These are phyloP conservation scores for Luscinia luscinia DNA, from an alignment of 2,797 vertebrate genomes.

Conservation along the genomic window DNA sequence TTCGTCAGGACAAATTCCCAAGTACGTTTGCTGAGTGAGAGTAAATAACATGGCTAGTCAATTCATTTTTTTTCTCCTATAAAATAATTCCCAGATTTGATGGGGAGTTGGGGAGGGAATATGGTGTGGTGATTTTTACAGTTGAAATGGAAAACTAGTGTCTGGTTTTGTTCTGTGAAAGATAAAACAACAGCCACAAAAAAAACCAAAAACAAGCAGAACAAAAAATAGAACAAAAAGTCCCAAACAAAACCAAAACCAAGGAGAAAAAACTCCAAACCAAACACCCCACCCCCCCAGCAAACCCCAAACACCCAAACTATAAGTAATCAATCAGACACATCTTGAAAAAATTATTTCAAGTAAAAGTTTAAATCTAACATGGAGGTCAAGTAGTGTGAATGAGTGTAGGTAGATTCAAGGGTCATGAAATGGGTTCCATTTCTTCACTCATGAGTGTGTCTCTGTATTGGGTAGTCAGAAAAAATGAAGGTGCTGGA, in stretches of 20 bases:
- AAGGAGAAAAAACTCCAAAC: neutral
- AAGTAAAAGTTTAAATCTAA: neutral
- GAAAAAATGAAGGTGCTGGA: neutral
- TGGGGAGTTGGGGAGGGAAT: neutral
- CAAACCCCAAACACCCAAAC: neutral
- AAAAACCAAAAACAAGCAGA: neutral
- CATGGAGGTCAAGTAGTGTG: neutral
- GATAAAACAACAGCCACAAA: neutral
- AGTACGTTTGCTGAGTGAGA: neutral
- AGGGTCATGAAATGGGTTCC: neutral
- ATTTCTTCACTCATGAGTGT: neutral
- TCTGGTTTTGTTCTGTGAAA: neutral
- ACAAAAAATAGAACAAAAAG: neutral
- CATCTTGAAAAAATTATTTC: neutral
- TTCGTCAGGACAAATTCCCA: neutral
- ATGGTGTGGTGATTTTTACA: fast-evolving
- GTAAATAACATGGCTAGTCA: neutral
- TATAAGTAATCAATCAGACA: neutral
- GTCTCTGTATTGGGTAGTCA: neutral
- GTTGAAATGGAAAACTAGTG: neutral
- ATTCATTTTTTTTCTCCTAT: neutral
- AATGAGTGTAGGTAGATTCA: neutral
- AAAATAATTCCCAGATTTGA: neutral
- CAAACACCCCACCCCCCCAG: neutral
- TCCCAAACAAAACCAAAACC: neutral